Conservation (phyloP, 2,888 invertebrate species). For the Apeira syringaria region DNA sequence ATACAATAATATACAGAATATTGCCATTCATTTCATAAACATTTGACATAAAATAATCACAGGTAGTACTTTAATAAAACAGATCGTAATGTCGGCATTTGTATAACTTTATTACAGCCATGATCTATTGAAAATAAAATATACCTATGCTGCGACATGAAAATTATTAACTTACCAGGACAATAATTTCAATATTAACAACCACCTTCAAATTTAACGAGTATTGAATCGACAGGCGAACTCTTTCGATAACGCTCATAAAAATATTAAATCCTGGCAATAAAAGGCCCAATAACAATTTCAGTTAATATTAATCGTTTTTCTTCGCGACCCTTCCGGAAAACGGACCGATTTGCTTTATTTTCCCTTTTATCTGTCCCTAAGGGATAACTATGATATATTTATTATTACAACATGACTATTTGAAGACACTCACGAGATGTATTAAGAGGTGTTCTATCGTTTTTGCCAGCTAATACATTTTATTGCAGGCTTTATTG, state of each 20-base stretch:
- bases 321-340: slow-evolving; percentile 78
- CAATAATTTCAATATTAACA: slow-evolving; percentile 37
- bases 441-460: slow-evolving; percentile 61
- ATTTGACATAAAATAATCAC: too few relatives aligned
- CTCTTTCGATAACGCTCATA: slow-evolving; percentile 70
- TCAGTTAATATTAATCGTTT: slow-evolving; percentile 83
- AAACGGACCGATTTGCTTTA: slow-evolving; percentile 71
- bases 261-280: slow-evolving; percentile 75
- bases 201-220: slow-evolving; percentile 48
- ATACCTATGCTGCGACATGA: too few relatives aligned
- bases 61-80: too few relatives aligned
- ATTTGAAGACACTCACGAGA: slow-evolving; percentile 74
- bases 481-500: slow-evolving; percentile 47
- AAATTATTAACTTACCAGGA: slow-evolving; percentile 19
- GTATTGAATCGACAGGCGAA: slow-evolving; percentile 57
- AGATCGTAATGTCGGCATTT: too few relatives aligned
- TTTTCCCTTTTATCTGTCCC: slow-evolving; percentile 79
- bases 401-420: slow-evolving; percentile 76
- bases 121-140: too few relatives aligned
- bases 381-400: slow-evolving; percentile 77
- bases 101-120: too few relatives aligned
- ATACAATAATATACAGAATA: too few relatives aligned
- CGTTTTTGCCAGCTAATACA: slow-evolving; percentile 48
- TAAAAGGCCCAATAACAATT: slow-evolving; percentile 75
- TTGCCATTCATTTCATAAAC: too few relatives aligned